Evolutionary conservation across 2,888 invertebrate species (phyloP).

Genomic region (Leptopilina myrica): DNA sequence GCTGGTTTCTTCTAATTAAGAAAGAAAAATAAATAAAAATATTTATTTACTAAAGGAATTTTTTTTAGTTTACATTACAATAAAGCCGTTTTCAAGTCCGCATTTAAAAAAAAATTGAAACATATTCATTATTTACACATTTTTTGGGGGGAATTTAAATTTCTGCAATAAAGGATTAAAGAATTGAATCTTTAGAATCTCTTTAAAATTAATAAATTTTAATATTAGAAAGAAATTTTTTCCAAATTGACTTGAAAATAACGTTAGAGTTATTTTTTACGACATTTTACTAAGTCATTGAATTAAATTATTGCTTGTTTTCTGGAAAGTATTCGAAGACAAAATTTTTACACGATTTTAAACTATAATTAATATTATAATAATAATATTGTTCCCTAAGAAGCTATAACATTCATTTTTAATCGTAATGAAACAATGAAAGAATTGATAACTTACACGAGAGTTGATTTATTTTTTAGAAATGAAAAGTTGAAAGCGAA

Average conservation of each 20-base stretch:
- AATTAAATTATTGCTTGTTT: not conserved
- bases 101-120: no score
- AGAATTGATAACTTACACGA: constrained; percentile 14
- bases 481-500: not conserved
- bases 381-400: not conserved
- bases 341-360: not conserved
- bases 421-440: constrained; percentile 1
- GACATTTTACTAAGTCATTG: not conserved
- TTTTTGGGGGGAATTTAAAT: no score
- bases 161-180: no score
- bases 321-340: constrained; percentile 30
- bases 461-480: not conserved
- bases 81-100: no score
- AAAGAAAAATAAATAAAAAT: not conserved
- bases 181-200: no score
- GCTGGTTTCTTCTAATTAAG: not conserved
- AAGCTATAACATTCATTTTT: not conserved
- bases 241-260: no score
- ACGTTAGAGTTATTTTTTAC: no score
- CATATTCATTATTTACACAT: no score
- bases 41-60: not conserved
- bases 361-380: not conserved
- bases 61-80: not conserved
- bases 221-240: no score
- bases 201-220: no score